A percentile compares a stretch with the other conserved stretches of the same genome.
Conservation (phyloP, 2,888 invertebrate genomes). For the Ctenicera cuprea region DNA sequence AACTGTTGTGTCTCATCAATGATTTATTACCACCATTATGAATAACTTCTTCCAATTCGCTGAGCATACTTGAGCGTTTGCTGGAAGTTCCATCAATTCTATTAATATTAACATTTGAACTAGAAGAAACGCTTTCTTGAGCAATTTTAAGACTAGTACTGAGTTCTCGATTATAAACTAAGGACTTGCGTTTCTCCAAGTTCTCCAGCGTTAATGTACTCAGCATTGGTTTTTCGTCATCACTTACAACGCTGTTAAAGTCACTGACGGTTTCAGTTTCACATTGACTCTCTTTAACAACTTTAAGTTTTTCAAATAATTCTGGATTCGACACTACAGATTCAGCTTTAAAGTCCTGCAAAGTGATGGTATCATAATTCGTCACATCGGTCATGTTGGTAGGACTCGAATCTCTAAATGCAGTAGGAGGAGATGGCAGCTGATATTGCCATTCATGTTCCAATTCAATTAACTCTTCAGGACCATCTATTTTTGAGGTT, state of each 20-base stretch:
- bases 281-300: slow-evolving; percentile 64
- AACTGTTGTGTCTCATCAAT: slow-evolving; percentile 54
- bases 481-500: slow-evolving; percentile 8
- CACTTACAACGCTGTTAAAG: slow-evolving; percentile 61
- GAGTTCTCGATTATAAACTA: slow-evolving; percentile 71
- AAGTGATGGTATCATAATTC: slow-evolving; percentile 60
- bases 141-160: slow-evolving; percentile 70
- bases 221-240: slow-evolving; percentile 64
- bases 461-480: slow-evolving; percentile 59
- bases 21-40: slow-evolving; percentile 41
- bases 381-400: slow-evolving; percentile 59
- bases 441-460: slow-evolving; percentile 75
- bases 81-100: slow-evolving; percentile 48
- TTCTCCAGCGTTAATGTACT: slow-evolving; percentile 69
- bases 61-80: slow-evolving; percentile 58
- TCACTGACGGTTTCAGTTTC: slow-evolving; percentile 63
- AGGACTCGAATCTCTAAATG: slow-evolving; percentile 74
- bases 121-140: slow-evolving; percentile 53
- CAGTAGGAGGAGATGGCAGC: slow-evolving; percentile 78
- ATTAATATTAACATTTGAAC: slow-evolving; percentile 40
- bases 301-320: slow-evolving; percentile 68
- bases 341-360: slow-evolving; percentile 60
- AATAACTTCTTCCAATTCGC: slow-evolving; percentile 62
- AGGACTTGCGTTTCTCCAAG: slow-evolving; percentile 69
- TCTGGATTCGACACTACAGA: slow-evolving; percentile 70